Percentiles rank a stretch among this genome's conserved stretches.
Conservation (phyloP, 1,140 invertebrate species). For the Batillaria attramentaria region DNA sequence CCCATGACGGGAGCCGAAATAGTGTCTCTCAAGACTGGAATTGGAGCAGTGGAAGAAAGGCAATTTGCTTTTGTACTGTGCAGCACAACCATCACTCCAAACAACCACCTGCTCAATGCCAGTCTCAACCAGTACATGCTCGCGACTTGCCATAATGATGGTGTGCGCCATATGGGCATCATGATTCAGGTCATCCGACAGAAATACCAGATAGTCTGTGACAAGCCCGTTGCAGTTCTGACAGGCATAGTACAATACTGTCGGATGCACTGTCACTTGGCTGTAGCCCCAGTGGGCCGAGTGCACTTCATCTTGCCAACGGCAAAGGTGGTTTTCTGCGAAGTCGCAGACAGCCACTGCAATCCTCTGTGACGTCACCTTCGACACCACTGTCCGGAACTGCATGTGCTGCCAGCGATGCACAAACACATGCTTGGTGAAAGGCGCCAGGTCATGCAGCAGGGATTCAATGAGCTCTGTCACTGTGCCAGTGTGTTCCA, state of each 20-base stretch:
- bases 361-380: neutral
- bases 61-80: constrained; percentile 13
- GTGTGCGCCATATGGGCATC: constrained; percentile 4
- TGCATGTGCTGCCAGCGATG: constrained; percentile 2
- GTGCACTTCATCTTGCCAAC: constrained; percentile 28
- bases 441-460: neutral
- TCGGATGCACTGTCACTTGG: constrained; percentile 29
- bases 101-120: neutral
- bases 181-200: neutral
- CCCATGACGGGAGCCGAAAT: constrained; percentile 17
- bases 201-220: neutral
- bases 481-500: neutral
- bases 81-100: constrained; percentile 8
- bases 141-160: neutral
- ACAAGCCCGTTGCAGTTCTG: neutral
- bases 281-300: constrained; percentile 9
- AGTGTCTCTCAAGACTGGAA: neutral
- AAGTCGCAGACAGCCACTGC: constrained; percentile 24
- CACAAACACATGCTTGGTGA: neutral
- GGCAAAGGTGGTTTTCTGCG: constrained; percentile 22
- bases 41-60: neutral
- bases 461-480: neutral
- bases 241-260: constrained; percentile 24
- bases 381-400: neutral
- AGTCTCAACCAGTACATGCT: neutral